Percentiles rank a stretch among this genome's conserved stretches.
These are phyloP conservation scores for Dissostichus mawsoni DNA, from an alignment of 2,113 vertebrate genomes.

Conservation along the genomic window DNA sequence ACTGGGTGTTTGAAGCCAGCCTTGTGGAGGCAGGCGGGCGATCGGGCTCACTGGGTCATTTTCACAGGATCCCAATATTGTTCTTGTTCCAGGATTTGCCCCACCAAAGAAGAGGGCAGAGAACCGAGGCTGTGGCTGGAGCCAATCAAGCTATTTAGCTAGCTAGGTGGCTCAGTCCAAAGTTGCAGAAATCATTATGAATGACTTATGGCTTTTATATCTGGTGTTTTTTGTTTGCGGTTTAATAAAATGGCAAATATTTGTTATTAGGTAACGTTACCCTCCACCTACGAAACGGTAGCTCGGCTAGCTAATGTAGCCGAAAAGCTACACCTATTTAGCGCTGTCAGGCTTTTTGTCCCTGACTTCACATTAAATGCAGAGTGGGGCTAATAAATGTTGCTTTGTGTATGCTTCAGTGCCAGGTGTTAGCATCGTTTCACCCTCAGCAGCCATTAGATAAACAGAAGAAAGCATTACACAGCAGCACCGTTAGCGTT, in stretches of 20 bases:
- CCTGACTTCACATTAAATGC: neutral
- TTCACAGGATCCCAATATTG: slow-evolving; percentile 8
- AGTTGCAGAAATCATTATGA: neutral
- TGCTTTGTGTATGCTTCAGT: neutral
- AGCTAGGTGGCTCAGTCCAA: neutral
- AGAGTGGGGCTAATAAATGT: neutral
- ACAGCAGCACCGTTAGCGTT: neutral
- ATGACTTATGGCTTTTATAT: neutral
- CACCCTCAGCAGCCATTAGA: neutral
- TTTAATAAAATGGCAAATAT: slow-evolving; percentile 6
- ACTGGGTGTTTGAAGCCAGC: neutral
- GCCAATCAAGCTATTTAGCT: slow-evolving; percentile 63
- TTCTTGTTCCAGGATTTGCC: slow-evolving; percentile 29
- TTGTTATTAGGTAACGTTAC: slow-evolving; percentile 14
- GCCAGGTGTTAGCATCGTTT: slow-evolving; percentile 18
- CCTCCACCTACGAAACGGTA: slow-evolving; percentile 24
- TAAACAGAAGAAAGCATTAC: neutral
- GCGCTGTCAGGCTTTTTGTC: slow-evolving; percentile 62
- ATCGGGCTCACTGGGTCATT: slow-evolving; percentile 10
- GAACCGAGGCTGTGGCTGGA: slow-evolving; percentile 41
- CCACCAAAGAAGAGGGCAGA: slow-evolving; percentile 50
- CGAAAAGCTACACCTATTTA: slow-evolving; percentile 50
- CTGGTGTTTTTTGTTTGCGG: neutral
- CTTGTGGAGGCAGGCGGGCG: neutral
- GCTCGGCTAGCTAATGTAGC: slow-evolving; percentile 66